Conservation (phyloP, 2,888 invertebrate species). For the Synergus umbraculus region DNA sequence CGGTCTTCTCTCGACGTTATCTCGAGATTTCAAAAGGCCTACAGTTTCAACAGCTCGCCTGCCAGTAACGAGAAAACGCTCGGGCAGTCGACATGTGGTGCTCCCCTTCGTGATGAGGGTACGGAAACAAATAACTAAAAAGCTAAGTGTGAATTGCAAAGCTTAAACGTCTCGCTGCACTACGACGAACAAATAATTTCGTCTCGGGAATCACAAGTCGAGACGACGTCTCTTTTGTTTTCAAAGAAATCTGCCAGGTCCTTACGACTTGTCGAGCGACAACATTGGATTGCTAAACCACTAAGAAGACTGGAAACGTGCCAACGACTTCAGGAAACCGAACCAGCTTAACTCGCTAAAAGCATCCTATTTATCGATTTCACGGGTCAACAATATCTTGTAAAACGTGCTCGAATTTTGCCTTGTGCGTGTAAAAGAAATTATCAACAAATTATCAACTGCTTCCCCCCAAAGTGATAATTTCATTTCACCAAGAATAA, state of each 20-base stretch:
- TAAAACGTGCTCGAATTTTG: conserved; percentile 23
- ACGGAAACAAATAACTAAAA: conserved; percentile 30
- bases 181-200: conserved; percentile 19
- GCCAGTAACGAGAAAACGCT: conserved; percentile 46
- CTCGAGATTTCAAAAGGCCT: conserved; percentile 42
- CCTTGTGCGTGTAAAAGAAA: neutral
- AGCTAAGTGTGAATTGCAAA: conserved; percentile 33
- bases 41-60: conserved; percentile 37
- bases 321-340: conserved; percentile 44
- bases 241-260: conserved; percentile 33
- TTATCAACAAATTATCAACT: neutral
- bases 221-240: conserved; percentile 10
- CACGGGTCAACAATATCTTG: conserved; percentile 21
- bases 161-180: conserved; percentile 34
- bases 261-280: conserved; percentile 44
- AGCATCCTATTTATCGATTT: conserved; percentile 38
- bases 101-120: conserved; percentile 23
- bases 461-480: neutral
- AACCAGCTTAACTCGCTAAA: conserved; percentile 38
- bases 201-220: conserved; percentile 22
- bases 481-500: neutral
- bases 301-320: conserved; percentile 48
- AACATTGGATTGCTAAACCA: conserved; percentile 44
- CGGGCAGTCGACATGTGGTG: conserved; percentile 7
- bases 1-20: conserved; percentile 39